Conservation (phyloP, 2,113 vertebrate species). For the Nothoprocta pentlandii region DNA sequence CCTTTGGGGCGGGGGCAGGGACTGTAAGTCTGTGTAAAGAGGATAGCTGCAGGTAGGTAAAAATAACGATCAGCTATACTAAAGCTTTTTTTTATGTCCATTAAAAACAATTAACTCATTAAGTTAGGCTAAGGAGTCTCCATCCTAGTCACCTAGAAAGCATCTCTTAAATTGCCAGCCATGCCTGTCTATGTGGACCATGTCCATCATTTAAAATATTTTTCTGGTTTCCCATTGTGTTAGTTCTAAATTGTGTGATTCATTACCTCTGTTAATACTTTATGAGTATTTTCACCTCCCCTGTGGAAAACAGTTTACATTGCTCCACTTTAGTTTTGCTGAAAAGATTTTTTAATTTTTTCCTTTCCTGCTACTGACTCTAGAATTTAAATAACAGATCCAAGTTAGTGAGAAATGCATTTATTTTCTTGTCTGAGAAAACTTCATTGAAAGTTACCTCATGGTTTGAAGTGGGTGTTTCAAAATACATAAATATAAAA, state of each 20-base stretch:
- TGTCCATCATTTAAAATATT: constrained; percentile 35
- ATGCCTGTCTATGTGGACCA: constrained; percentile 61
- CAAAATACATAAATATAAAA: neutral
- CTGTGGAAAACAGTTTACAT: constrained; percentile 79
- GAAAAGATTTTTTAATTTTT: constrained; percentile 44
- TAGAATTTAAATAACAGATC: constrained; percentile 50
- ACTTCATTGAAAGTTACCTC: neutral
- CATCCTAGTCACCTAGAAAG: constrained; percentile 40
- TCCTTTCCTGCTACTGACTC: constrained; percentile 38
- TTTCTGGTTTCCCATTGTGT: constrained; percentile 68
- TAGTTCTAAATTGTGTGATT: constrained; percentile 66
- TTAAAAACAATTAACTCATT: constrained; percentile 44
- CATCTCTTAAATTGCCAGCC: constrained; percentile 40
- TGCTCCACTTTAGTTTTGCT: constrained; percentile 63
- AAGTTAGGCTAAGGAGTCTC: constrained; percentile 47
- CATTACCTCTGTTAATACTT: constrained; percentile 72
- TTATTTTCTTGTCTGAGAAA: neutral
- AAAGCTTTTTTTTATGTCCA: constrained; percentile 50
- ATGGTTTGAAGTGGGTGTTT: neutral
- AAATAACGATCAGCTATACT: constrained; percentile 46
- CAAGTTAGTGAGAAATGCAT: constrained; percentile 22
- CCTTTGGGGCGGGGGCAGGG: constrained; percentile 48
- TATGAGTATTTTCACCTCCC: constrained; percentile 76
- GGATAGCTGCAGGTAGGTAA: constrained; percentile 75
- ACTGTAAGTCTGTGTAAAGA: constrained; percentile 53